Evolutionary conservation across 2,113 vertebrate genomes (phyloP).

Genomic region (Cacatua alba): DNA sequence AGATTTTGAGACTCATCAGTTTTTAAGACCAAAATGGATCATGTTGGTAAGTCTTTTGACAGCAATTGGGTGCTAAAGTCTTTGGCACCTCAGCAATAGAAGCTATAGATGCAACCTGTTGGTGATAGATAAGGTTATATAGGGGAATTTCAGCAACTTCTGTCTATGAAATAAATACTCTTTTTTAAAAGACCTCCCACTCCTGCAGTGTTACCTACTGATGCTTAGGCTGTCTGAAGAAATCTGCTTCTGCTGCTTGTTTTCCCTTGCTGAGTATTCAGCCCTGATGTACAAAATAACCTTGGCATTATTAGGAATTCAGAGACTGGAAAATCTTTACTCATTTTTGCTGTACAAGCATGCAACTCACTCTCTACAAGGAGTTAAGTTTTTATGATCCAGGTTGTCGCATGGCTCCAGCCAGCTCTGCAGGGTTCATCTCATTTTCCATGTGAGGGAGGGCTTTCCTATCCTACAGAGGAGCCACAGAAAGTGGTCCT

Average conservation of each 20-base stretch:
- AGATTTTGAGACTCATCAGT: background rate
- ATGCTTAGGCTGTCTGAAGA: background rate
- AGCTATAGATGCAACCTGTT: background rate
- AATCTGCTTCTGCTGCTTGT: background rate
- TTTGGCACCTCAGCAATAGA: background rate
- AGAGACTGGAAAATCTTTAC: background rate
- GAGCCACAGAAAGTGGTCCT: background rate
- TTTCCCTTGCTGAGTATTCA: background rate
- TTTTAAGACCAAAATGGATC: background rate
- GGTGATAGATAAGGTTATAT: background rate
- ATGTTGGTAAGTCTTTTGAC: background rate
- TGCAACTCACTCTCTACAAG: background rate
- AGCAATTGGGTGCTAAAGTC: background rate
- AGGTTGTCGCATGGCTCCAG: background rate
- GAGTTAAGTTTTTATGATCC: background rate
- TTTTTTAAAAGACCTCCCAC: background rate
- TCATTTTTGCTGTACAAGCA: background rate
- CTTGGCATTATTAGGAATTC: background rate
- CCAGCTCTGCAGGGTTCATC: background rate
- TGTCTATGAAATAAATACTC: background rate
- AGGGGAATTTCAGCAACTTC: slow-evolving; percentile 2
- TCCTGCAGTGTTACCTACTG: slow-evolving; percentile 1
- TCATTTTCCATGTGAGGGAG: background rate
- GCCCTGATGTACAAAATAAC: background rate
- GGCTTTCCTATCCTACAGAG: background rate